Percentiles rank a stretch among this genome's conserved stretches.
phyloP scores from a whole-genome alignment of 2,888 invertebrate genomes.

The Thysanoteuthis rhombus region DNA sequence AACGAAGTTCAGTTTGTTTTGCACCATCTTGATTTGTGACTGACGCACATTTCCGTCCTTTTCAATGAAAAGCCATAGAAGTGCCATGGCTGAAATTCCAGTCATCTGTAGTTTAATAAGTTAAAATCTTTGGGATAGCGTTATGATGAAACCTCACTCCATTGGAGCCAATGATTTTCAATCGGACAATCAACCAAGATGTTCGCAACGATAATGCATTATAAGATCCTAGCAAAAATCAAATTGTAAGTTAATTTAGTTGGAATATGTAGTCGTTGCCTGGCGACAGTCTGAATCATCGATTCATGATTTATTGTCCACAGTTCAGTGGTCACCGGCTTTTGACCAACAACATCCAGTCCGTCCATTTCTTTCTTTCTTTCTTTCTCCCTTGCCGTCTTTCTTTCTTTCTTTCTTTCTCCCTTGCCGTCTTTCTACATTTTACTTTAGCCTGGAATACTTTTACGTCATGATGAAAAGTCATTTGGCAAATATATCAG shows the following conservation, averaged over 20 bases:
- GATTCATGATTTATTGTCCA: neutral
- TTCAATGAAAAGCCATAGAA: too few species aligned
- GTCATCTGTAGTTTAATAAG: too few species aligned
- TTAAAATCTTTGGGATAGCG: neutral
- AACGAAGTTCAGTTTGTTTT: too few species aligned
- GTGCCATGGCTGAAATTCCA: too few species aligned
- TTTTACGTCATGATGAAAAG: too few species aligned
- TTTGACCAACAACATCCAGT: neutral
- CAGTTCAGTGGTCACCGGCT: neutral
- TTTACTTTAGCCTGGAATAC: too few species aligned
- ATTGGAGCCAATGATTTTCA: neutral
- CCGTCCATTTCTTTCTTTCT: neutral
- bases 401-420: too few species aligned
- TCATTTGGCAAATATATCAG: too few species aligned
- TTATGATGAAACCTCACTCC: neutral
- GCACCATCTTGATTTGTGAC: too few species aligned
- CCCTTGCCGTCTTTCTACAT: too few species aligned
- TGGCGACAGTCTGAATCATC: neutral
- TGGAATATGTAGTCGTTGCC: neutral
- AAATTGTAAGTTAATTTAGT: neutral
- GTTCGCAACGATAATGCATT: neutral
- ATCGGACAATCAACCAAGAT: neutral
- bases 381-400: neutral
- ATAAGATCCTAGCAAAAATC: neutral
- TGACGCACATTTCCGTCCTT: too few species aligned